Evolutionary conservation across 2,797 vertebrate genomes (phyloP), one percentile per base, ranked within the genome.

Genomic region (Pantherophis vulpinus): DNA sequence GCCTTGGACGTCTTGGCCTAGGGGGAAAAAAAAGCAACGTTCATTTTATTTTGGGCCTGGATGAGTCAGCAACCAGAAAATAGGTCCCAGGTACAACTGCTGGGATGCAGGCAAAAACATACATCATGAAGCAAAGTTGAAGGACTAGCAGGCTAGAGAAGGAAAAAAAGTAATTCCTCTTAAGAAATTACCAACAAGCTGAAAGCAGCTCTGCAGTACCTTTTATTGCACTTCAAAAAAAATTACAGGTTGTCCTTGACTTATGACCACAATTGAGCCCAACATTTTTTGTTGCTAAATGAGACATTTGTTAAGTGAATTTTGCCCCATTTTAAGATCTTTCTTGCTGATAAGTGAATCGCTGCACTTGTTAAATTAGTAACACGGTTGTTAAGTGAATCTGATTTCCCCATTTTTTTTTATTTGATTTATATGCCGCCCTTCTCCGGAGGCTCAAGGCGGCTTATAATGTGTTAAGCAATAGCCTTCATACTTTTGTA

Each of bases 41-140:
- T 93, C 10, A 27, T 95, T 94, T 95, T 95, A 94, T 94, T 96
- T 96, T 92, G 93, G 79, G 93, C 60, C 91, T 1, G 1, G 87
- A 94, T 97, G 96, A 97, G 91, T 96, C 96, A 97, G 95, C 95
- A 96, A 92, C 95, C 88, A 95, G 91, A 54, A 94, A 95, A 95
- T 91, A 91, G 59, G 12, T 94, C 86, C 90, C 93, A 95, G 95
- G 95, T 95, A 97, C 94, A 96, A 95, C 12, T 3, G 29, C 70
- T 60, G 60, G 55, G 54, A 87, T 0, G 83, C 91, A 94, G 0
- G 25, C 87, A 91, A 94, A 92, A 94, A 93, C 90, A 94, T 90
- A 93, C 20, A 92, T 90, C 25, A 94, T 88, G 56, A 59, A 93
- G 27, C 91, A 54, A 14, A 89, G 25, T 93, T 95, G 92, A 91